Evolutionary conservation across 2,888 invertebrate species (phyloP).

Genomic region (Drosophila birchii): DNA sequence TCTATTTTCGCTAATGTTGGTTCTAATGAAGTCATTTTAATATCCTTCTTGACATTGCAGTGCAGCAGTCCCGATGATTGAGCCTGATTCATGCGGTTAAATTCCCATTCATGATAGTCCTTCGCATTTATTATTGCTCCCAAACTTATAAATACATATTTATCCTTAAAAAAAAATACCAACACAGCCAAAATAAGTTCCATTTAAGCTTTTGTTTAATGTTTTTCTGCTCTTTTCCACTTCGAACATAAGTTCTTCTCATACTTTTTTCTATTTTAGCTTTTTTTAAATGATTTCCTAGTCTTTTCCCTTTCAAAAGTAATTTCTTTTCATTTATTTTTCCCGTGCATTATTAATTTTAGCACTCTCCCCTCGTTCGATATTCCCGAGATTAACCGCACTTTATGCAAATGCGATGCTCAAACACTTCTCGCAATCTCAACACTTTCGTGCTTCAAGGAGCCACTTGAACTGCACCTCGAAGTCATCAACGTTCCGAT

Average conservation of each 20-base stretch:
- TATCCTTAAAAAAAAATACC: too few relatives aligned
- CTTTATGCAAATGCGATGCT: constrained; percentile 41
- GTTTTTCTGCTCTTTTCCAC: not conserved
- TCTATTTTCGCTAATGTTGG: not conserved
- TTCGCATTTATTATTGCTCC: too few relatives aligned
- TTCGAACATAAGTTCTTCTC: not conserved
- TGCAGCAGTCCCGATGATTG: not conserved
- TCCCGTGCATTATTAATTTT: constrained; percentile 21
- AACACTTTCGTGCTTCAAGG: constrained; percentile 35
- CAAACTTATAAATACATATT: too few relatives aligned
- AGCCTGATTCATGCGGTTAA: too few relatives aligned
- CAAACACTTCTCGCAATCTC: constrained; percentile 35
- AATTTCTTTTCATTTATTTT: not conserved
- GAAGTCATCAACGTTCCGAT: constrained; percentile 26
- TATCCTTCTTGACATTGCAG: not conserved
- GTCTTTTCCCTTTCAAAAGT: not conserved
- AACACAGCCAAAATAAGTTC: too few relatives aligned
- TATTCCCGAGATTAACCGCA: constrained; percentile 37
- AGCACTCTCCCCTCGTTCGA: constrained; percentile 14
- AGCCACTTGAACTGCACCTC: constrained; percentile 49
- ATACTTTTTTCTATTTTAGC: not conserved
- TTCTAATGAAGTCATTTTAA: not conserved
- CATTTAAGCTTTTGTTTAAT: not conserved
- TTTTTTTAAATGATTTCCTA: not conserved
- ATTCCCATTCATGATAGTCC: too few relatives aligned